Evolutionary conservation across 2,113 vertebrate species (phyloP).

Genomic region (Macroglossus sobrinus): DNA sequence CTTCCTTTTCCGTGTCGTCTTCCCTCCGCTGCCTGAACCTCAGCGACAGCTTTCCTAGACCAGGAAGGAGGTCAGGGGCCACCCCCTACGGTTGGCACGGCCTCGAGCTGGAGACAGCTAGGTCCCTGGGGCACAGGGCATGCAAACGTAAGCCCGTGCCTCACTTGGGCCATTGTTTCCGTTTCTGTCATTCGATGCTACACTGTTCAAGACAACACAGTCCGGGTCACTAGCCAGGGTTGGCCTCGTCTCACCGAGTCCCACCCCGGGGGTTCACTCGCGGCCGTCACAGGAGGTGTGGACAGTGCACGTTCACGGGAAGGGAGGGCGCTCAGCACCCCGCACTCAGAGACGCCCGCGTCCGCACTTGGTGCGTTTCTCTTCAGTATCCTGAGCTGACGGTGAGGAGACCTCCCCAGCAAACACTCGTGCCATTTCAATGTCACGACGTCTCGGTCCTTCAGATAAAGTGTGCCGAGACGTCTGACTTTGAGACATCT

Average conservation of each 20-base stretch:
- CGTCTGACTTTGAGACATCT: constrained; percentile 30
- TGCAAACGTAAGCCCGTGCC: neutral
- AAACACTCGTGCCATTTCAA: constrained; percentile 39
- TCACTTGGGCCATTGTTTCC: neutral
- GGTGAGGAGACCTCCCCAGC: neutral
- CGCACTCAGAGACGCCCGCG: neutral
- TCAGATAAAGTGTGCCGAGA: neutral
- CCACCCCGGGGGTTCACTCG: neutral
- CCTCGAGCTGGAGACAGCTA: neutral
- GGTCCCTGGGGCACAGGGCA: neutral
- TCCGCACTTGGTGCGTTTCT: neutral
- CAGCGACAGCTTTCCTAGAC: neutral
- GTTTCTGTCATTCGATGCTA: neutral
- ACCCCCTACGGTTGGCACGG: neutral
- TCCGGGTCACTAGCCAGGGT: neutral
- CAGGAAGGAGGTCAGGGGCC: neutral
- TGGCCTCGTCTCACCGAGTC: neutral
- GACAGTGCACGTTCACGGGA: neutral
- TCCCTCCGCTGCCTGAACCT: neutral
- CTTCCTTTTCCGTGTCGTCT: neutral
- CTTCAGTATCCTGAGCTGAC: neutral
- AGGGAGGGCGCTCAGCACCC: neutral
- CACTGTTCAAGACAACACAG: neutral
- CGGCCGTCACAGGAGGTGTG: neutral
- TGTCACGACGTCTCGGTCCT: neutral